Evolutionary conservation across 2,113 vertebrate species (phyloP), one percentile per base, ranked within the genome.

Genomic region (Sclerurus mexicanus): DNA sequence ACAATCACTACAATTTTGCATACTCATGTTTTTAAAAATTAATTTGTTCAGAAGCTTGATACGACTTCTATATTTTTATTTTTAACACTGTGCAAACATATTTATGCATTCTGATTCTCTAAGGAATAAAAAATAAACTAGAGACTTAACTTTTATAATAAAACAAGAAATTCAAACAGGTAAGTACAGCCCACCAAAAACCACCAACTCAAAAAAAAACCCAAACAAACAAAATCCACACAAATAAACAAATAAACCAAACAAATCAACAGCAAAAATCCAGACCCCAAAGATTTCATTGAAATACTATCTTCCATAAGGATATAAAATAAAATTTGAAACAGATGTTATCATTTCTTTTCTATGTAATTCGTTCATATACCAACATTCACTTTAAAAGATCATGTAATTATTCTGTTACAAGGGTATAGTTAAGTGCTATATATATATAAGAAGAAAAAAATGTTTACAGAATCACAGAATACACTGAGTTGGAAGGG

Each of bases 181-280:
- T 33, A 71, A 79, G 15, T 39, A 71, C 10, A 75, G 28, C 3
- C 17, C 39, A 66, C 21, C n/a, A 35, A 78, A 87, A 92, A 72
- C 2, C 11, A 63, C 0, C 0, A 14, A 59, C 62, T 4, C 1
- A 67, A 76, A 82, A 46, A 42, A 50, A 44, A 22, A 66, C 0
- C 1, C 2, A 16, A 15, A 47, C 7, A 22, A 66, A 0, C 1
- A 3, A 58, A 0, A 1, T 3, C 33, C 5, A 25, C 37, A 62
- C 2, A 27, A 39, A 44, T 19, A 63, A 72, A 46, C 6, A 56
- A 63, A 68, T 7, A 42, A 85, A 55, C 10, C 21, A 64, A 40
- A 77, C 30, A 8, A 53, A 58, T 22, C 17, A 60, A 39, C 6
- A 9, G n/a, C 2, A 30, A 76, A 72, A 64, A 6, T 8, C 7